Percentiles rank a stretch among this genome's conserved stretches.
phyloP scores from a whole-genome alignment of 2,888 invertebrate species.

The Ophion costatus region DNA sequence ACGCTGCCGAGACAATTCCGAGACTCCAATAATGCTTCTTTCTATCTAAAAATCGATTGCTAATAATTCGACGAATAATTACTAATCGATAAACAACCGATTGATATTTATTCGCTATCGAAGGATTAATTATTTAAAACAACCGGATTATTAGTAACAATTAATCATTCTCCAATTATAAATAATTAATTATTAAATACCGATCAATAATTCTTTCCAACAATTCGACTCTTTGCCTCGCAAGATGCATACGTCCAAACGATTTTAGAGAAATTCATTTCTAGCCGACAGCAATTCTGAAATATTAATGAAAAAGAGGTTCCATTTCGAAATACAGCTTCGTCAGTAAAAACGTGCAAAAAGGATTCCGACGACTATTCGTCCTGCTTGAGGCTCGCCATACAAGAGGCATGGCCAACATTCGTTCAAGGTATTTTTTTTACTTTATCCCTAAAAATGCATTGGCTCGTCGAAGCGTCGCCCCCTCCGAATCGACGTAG shows the following conservation, averaged over 20 bases:
- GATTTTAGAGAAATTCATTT: neutral
- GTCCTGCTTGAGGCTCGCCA: constrained; percentile 80
- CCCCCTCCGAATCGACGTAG: neutral
- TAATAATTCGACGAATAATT: no score
- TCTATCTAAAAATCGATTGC: neutral
- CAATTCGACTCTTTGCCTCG: neutral
- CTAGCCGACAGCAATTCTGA: neutral
- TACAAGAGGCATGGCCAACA: constrained; percentile 80
- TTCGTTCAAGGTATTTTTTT: constrained; percentile 75
- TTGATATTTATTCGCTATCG: neutral
- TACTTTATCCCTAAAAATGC: constrained; percentile 14
- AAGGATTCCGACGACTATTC: constrained; percentile 76
- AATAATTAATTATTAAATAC: neutral
- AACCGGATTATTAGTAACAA: neutral
- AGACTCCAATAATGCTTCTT: neutral
- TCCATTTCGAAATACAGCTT: constrained; percentile 67
- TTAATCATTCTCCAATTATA: neutral
- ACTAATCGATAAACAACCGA: neutral
- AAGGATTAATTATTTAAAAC: neutral
- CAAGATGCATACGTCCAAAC: no score
- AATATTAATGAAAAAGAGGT: neutral
- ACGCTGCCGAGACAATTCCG: no score
- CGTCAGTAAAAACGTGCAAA: constrained; percentile 77
- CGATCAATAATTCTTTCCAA: neutral
- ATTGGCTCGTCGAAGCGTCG: neutral